Evolutionary conservation across 2,797 vertebrate genomes (phyloP).

Genomic region (Melanotaenia nigrans): DNA sequence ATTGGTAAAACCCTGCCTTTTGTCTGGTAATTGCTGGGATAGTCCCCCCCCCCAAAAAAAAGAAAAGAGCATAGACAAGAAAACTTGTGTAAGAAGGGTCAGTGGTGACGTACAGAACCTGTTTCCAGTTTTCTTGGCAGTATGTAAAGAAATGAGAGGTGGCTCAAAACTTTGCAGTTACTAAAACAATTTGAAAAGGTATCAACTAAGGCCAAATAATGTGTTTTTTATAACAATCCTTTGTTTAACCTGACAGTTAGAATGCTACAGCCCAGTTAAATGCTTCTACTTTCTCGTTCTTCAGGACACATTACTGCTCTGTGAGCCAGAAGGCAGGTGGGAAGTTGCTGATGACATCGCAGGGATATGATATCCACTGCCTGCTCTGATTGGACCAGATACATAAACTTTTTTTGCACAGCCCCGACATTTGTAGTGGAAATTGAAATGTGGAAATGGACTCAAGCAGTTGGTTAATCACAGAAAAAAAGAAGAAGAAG

Average conservation of each 20-base stretch:
- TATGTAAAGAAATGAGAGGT: neutral
- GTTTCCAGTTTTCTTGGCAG: neutral
- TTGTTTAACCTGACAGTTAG: neutral
- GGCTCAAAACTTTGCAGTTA: neutral
- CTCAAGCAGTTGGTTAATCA: slow-evolving; percentile 85
- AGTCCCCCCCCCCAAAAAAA: too few relatives aligned
- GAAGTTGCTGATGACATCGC: slow-evolving; percentile 66
- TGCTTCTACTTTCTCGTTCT: slow-evolving; percentile 20
- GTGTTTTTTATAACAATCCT: neutral
- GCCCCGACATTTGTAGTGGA: slow-evolving; percentile 93
- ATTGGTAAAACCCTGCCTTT: too few relatives aligned
- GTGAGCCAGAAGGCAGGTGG: slow-evolving; percentile 70
- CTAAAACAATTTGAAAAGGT: neutral
- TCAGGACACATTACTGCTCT: slow-evolving; percentile 43
- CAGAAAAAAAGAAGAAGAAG: slow-evolving; percentile 41
- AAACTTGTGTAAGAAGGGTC: neutral
- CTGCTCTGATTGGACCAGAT: slow-evolving; percentile 96
- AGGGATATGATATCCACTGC: slow-evolving; percentile 88
- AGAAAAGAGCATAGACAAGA: neutral
- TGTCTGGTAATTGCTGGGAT: too few relatives aligned
- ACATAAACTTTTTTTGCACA: slow-evolving; percentile 94
- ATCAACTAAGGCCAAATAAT: neutral
- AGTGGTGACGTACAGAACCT: neutral
- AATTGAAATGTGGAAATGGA: slow-evolving; percentile 90
- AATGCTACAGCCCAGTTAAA: neutral